Evolutionary conservation across 2,888 invertebrate species (phyloP).

Genomic region (Lasioglossum zephyrum): DNA sequence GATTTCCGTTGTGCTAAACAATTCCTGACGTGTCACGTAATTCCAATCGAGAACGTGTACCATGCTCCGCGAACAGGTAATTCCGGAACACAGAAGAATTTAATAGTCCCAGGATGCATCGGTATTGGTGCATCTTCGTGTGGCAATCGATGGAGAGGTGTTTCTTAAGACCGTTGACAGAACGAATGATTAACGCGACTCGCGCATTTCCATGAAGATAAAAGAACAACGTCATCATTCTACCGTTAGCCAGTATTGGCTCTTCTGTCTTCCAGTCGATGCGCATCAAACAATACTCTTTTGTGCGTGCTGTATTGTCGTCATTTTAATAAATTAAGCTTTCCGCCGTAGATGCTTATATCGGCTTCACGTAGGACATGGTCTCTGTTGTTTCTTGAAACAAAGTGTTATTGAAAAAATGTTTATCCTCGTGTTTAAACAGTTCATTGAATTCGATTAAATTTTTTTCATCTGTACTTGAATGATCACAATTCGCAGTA

Average conservation of each 20-base stretch:
- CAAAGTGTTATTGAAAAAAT: background rate
- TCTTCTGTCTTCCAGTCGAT: conserved; percentile 5
- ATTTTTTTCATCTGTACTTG: background rate
- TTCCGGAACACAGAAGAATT: conserved; percentile 13
- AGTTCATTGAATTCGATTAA: background rate
- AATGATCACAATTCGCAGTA: too few relatives aligned
- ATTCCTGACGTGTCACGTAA: conserved; percentile 28
- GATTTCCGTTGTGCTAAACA: conserved; percentile 24
- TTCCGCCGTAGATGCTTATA: background rate
- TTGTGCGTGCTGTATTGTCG: background rate
- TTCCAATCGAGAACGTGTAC: conserved; percentile 16
- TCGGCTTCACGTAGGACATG: background rate
- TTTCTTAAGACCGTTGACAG: conserved; percentile 31
- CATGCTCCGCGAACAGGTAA: conserved; percentile 18
- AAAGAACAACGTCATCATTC: conserved; percentile 23
- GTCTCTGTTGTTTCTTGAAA: background rate
- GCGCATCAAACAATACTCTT: conserved; percentile 7
- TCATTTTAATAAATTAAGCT: background rate
- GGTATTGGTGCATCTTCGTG: conserved; percentile 42
- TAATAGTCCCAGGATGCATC: conserved; percentile 25
- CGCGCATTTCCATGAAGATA: conserved; percentile 43
- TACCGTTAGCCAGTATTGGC: conserved; percentile 25
- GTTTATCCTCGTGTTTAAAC: background rate
- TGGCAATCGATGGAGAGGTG: conserved; percentile 47
- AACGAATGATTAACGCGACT: conserved; percentile 51